phyloP scores from a whole-genome alignment of 2,113 vertebrate genomes.

The Perca fluviatilis region DNA sequence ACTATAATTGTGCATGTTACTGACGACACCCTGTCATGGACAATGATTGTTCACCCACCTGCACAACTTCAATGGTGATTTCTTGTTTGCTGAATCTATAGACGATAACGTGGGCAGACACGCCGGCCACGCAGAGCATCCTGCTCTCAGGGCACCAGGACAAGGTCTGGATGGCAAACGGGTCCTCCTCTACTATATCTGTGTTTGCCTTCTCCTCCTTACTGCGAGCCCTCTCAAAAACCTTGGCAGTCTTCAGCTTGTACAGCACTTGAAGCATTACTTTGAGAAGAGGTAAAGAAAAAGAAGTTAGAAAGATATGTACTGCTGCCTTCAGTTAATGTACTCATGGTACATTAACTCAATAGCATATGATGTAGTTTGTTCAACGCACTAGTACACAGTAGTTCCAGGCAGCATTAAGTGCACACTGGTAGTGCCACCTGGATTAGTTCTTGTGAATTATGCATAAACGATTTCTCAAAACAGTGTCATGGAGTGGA shows the following conservation, averaged over 20 bases:
- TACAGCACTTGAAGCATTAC: slow-evolving; percentile 98
- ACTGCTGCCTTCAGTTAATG: no score
- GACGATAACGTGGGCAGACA: slow-evolving; percentile 95
- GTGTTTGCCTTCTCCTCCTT: slow-evolving; percentile 93
- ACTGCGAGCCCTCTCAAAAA: slow-evolving; percentile 93
- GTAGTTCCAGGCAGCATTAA: no score
- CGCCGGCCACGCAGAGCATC: slow-evolving; percentile 94
- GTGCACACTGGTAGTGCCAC: not conserved
- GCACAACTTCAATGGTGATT: slow-evolving; percentile 90
- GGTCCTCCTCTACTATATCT: slow-evolving; percentile 97
- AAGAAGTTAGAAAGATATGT: not conserved
- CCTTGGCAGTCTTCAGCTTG: slow-evolving; percentile 98
- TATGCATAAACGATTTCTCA: not conserved
- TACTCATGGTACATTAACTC: not conserved
- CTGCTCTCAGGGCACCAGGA: slow-evolving; percentile 98
- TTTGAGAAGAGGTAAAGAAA: slow-evolving; percentile 58
- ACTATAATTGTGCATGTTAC: not conserved
- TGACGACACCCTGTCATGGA: not conserved
- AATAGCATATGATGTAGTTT: not conserved
- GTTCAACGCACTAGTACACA: no score
- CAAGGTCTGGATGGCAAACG: slow-evolving; percentile 96
- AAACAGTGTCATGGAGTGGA: not conserved
- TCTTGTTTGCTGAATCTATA: slow-evolving; percentile 99
- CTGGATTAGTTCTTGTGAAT: not conserved
- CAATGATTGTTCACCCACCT: slow-evolving; percentile 80